These are phyloP conservation scores for Naja naja DNA, from an alignment of 2,113 vertebrate genomes.

Conservation along the genomic window DNA sequence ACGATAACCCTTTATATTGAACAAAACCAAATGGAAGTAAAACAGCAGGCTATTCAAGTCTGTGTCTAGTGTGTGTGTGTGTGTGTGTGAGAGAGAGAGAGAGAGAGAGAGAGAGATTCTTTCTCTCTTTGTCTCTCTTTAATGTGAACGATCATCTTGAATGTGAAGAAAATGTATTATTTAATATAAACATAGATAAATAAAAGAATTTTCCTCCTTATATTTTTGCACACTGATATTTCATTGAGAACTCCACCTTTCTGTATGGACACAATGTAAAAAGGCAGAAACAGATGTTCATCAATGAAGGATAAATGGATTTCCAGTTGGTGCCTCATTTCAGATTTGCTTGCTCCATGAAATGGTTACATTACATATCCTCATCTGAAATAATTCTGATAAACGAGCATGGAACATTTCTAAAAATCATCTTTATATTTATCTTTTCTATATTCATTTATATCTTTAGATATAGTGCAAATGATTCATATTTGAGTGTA, in stretches of 20 bases:
- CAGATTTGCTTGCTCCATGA: not conserved
- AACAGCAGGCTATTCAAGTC: not conserved
- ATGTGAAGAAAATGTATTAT: not conserved
- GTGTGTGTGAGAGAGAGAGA: not conserved
- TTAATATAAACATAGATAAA: conserved; percentile 5
- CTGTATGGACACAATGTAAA: not conserved
- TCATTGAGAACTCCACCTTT: not conserved
- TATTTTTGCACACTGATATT: not conserved
- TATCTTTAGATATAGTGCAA: not conserved
- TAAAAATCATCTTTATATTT: not conserved
- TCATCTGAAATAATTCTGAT: not conserved
- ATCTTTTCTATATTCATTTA: not conserved
- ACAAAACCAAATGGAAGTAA: conserved; percentile 34
- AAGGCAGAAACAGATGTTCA: not conserved
- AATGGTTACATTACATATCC: not conserved
- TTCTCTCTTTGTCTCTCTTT: not conserved
- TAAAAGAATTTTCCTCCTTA: not conserved
- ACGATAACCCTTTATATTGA: conserved; percentile 52
- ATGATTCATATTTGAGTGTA: not conserved
- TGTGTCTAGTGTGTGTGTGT: not conserved
- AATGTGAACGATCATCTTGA: not conserved
- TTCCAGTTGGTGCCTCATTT: not conserved
- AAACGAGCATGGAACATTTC: not conserved
- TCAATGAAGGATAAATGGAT: not conserved
- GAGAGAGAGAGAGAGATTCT: not conserved